These are phyloP conservation scores for Parelbella ahira DNA, from an alignment of 2,888 invertebrate species.

Conservation along the genomic window DNA sequence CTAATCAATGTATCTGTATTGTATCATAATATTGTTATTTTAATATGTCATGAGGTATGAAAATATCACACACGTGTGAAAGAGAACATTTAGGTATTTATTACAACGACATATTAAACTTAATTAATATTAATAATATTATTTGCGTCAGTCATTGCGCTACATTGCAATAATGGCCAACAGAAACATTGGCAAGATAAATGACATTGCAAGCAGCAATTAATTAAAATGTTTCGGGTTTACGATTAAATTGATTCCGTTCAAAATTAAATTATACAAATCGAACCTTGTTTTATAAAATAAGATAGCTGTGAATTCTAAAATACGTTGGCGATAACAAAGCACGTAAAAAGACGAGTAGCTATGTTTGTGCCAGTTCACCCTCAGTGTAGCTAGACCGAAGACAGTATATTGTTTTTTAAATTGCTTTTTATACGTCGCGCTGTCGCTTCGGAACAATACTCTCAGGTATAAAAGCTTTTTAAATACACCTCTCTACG, in stretches of 20 bases:
- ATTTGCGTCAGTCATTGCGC: neutral
- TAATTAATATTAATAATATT: neutral
- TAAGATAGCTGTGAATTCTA: slow-evolving; percentile 27
- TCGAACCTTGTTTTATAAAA: slow-evolving; percentile 8
- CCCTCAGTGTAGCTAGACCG: slow-evolving; percentile 35
- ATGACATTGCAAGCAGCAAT: slow-evolving; percentile 4
- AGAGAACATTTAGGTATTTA: too few species aligned
- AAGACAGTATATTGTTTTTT: slow-evolving; percentile 47
- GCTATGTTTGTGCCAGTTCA: slow-evolving; percentile 4
- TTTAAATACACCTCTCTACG: slow-evolving; percentile 19
- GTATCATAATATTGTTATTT: too few species aligned
- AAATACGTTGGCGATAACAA: slow-evolving; percentile 43
- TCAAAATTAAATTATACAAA: neutral
- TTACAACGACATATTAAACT: too few species aligned
- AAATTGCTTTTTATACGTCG: slow-evolving; percentile 49
- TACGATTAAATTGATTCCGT: neutral
- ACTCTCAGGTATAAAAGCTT: slow-evolving; percentile 47
- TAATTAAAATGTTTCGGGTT: slow-evolving; percentile 5
- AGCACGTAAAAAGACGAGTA: slow-evolving; percentile 35
- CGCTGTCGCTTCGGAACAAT: slow-evolving; percentile 47
- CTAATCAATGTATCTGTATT: too few species aligned
- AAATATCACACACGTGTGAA: too few species aligned
- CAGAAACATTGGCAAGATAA: slow-evolving; percentile 6
- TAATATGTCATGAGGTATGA: too few species aligned
- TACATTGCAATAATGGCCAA: slow-evolving; percentile 10